Evolutionary conservation across 2,797 vertebrate species (phyloP).

Genomic region (Valencia hispanica): DNA sequence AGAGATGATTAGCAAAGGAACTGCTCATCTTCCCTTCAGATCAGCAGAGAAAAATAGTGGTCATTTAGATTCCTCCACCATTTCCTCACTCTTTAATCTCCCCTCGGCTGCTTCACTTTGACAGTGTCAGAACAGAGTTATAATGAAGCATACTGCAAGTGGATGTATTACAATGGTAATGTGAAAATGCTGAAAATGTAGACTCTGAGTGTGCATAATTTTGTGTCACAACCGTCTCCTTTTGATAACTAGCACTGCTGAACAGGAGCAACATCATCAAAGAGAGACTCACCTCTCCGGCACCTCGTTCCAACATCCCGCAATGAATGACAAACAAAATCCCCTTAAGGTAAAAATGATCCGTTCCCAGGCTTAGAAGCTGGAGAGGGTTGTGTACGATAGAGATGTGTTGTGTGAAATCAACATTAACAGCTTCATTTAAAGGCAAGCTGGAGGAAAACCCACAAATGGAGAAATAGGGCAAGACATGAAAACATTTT

Average conservation of each 20-base stretch:
- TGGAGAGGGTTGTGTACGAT: constrained; percentile 27
- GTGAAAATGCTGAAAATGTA: constrained; percentile 39
- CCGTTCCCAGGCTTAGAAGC: constrained; percentile 47
- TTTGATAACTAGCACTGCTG: constrained; percentile 59
- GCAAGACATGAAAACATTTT: neutral
- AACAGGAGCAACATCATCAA: constrained; percentile 62
- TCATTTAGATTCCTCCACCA: constrained; percentile 24
- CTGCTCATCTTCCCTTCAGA: neutral
- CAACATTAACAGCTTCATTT: constrained; percentile 55
- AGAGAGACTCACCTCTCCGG: constrained; percentile 33
- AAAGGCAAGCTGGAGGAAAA: constrained; percentile 24
- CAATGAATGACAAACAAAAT: constrained; percentile 64
- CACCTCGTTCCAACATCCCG: constrained; percentile 38
- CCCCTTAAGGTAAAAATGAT: constrained; percentile 59
- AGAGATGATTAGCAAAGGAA: constrained; percentile 28
- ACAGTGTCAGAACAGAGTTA: constrained; percentile 25
- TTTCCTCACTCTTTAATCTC: constrained; percentile 31
- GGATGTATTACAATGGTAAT: constrained; percentile 32
- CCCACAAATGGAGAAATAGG: neutral
- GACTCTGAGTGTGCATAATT: constrained; percentile 23
- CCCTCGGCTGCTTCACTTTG: constrained; percentile 19
- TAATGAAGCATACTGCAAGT: constrained; percentile 40
- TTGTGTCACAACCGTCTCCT: constrained; percentile 27
- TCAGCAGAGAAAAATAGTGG: constrained; percentile 21
- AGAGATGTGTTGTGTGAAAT: constrained; percentile 48